phyloP scores from a whole-genome alignment of 2,797 vertebrate species.

The Poecilia picta region DNA sequence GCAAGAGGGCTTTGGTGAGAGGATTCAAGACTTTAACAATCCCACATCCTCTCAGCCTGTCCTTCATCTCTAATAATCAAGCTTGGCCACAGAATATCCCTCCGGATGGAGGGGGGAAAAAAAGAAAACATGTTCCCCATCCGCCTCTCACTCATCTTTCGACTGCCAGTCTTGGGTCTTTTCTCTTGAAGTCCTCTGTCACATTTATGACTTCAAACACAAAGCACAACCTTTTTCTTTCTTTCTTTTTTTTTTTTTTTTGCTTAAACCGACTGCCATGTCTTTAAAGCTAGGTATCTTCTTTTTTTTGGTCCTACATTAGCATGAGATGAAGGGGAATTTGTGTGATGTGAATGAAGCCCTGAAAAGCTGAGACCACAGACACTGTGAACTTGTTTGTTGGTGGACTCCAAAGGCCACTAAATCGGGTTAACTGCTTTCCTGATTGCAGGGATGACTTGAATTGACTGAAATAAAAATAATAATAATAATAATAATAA shows the following conservation, averaged over 20 bases:
- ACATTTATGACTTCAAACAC: constrained; percentile 84
- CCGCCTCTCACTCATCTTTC: constrained; percentile 82
- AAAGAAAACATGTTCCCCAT: constrained; percentile 79
- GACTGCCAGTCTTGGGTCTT: constrained; percentile 81
- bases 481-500: too few species aligned
- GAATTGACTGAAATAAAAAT: neutral
- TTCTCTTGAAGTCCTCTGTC: constrained; percentile 83
- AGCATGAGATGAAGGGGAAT: constrained; percentile 79
- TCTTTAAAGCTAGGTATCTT: constrained; percentile 81
- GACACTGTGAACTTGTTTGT: constrained; percentile 75
- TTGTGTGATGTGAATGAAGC: constrained; percentile 72
- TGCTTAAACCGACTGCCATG: constrained; percentile 73
- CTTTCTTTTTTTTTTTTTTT: too few species aligned
- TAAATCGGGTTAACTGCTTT: constrained; percentile 18
- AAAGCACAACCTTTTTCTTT: constrained; percentile 71
- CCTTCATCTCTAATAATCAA: constrained; percentile 85
- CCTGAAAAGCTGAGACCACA: constrained; percentile 72
- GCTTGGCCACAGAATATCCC: constrained; percentile 82
- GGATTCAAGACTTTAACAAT: constrained; percentile 83
- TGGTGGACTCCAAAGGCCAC: constrained; percentile 68
- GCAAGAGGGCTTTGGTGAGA: constrained; percentile 73
- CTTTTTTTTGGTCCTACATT: constrained; percentile 71
- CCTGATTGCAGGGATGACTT: neutral
- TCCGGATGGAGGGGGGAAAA: constrained; percentile 63
- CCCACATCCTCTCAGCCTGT: constrained; percentile 79